phyloP scores from a whole-genome alignment of 2,113 vertebrate genomes.

The Oceanites oceanicus region DNA sequence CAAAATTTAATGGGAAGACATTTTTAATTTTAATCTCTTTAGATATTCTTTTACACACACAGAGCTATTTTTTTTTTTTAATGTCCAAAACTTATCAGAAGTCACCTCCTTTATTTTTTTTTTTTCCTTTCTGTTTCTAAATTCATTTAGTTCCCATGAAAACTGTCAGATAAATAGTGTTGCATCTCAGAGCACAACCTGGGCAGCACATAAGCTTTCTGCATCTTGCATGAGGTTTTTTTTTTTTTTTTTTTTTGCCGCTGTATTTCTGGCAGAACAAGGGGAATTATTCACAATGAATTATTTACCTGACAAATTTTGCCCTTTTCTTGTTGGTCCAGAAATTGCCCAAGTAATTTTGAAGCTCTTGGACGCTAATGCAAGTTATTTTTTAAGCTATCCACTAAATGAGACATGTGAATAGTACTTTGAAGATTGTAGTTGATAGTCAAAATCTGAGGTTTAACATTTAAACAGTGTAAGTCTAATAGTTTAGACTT shows the following conservation, averaged over 20 bases:
- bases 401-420: neutral
- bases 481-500: neutral
- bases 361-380: neutral
- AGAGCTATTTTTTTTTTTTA: neutral
- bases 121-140: neutral
- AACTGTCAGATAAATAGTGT: neutral
- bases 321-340: neutral
- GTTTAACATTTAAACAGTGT: neutral
- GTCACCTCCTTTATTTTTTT: neutral
- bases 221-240: neutral
- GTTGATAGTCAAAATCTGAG: neutral
- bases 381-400: neutral
- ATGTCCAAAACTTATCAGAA: neutral
- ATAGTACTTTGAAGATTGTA: slow-evolving; percentile 3
- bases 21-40: neutral
- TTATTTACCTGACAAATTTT: slow-evolving; percentile 1
- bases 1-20: neutral
- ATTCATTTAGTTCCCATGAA: neutral
- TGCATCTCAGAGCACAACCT: neutral
- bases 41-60: neutral
- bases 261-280: neutral
- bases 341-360: slow-evolving; percentile 12
- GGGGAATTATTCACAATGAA: neutral
- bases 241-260: neutral
- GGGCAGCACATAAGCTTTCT: neutral